These are phyloP conservation scores for Caenorhabditis sulstoni DNA, from an alignment of 2,888 invertebrate species.

Conservation along the genomic window DNA sequence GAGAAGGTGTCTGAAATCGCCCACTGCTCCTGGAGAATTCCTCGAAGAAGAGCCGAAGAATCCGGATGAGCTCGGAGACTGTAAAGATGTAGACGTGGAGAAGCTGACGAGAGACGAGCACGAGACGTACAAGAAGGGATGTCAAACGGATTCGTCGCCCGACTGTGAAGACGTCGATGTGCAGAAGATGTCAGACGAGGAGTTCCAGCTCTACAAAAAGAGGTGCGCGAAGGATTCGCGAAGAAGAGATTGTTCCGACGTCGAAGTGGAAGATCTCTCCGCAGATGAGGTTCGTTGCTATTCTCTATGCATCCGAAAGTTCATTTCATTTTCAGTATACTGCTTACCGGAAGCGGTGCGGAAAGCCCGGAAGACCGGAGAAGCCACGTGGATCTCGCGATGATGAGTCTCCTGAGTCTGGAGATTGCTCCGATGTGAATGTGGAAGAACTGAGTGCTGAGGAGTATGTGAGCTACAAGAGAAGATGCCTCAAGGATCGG, in stretches of 20 bases:
- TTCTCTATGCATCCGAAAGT: too few relatives aligned
- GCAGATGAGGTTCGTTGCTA: constrained; percentile 23
- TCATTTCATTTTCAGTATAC: constrained; percentile 2
- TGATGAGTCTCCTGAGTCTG: neutral
- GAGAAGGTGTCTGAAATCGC: neutral
- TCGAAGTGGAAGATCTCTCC: constrained; percentile 29
- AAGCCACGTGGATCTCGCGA: constrained; percentile 1
- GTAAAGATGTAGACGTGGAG: neutral
- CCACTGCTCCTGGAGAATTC: neutral
- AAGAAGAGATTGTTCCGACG: constrained; percentile 9
- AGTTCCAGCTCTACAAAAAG: constrained; percentile 10
- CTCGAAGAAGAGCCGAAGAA: neutral
- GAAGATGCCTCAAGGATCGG: neutral
- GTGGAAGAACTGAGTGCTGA: neutral
- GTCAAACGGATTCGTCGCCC: neutral
- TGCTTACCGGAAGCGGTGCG: constrained; percentile 17
- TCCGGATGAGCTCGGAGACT: constrained; percentile 2
- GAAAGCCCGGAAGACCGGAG: neutral
- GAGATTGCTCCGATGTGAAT: neutral
- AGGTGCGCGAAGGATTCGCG: constrained; percentile 14
- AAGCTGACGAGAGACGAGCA: neutral
- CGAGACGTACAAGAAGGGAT: neutral
- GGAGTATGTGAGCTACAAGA: neutral
- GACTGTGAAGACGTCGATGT: neutral
- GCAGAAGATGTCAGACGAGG: neutral